phyloP scores from a whole-genome alignment of 2,888 invertebrate species.

The Cryptosula pallasiana region DNA sequence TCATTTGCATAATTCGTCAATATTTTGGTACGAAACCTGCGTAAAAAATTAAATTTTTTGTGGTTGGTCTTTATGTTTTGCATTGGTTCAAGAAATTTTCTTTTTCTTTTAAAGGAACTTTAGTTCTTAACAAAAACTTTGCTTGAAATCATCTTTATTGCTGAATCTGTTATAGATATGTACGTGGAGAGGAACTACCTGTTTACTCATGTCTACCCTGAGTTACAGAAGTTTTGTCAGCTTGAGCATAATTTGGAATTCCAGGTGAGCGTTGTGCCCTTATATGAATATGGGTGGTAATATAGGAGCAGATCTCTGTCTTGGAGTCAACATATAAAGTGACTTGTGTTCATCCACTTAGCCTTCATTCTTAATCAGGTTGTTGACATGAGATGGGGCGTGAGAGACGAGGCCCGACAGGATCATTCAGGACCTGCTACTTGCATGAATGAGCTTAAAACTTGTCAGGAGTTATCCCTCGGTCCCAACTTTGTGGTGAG shows the following conservation, averaged over 20 bases:
- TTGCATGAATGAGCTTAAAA: constrained; percentile 20
- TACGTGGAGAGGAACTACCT: constrained; percentile 23
- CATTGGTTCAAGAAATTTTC: too few species aligned
- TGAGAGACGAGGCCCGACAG: constrained; percentile 1
- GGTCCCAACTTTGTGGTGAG: constrained; percentile 25
- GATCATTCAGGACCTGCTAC: constrained; percentile 22
- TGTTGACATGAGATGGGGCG: constrained; percentile 25
- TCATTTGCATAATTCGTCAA: too few species aligned
- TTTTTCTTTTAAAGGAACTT: too few species aligned
- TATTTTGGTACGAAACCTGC: too few species aligned
- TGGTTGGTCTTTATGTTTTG: too few species aligned
- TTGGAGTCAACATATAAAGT: background rate
- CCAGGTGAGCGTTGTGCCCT: too few species aligned
- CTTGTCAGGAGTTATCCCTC: constrained; percentile 23
- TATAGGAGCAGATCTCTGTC: too few species aligned
- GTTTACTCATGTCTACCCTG: constrained; percentile 1
- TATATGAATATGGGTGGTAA: too few species aligned
- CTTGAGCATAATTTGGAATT: constrained; percentile 13
- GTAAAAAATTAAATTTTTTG: too few species aligned
- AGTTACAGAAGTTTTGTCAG: constrained; percentile 7
- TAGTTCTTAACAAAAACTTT: too few species aligned
- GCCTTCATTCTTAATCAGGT: background rate
- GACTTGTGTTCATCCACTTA: too few species aligned
- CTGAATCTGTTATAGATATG: constrained; percentile 21
- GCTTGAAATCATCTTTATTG: too few species aligned